Evolutionary conservation across 2,113 vertebrate species (phyloP), one percentile per base, ranked within the genome.

Genomic region (Amblyornis subalaris): DNA sequence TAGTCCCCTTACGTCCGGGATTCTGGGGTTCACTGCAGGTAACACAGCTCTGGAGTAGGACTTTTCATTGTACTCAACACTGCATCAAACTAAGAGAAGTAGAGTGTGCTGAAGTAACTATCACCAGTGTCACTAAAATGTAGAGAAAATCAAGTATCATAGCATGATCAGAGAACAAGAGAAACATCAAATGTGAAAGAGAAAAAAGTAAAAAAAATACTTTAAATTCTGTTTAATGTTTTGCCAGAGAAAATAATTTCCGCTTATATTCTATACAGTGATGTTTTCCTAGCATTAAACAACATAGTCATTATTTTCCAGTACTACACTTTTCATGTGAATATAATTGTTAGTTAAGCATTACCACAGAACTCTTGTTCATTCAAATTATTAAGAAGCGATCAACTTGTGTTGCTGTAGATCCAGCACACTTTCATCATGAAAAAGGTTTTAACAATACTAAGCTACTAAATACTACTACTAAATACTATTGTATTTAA

Each of bases 121-220:
- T 42, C 36, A 78, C 5, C 8, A 61, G 6, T 53, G 20, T 0
- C 31, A 58, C 25, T 70, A 40, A 69, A 80, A 48, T 33, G 2
- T 36, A 60, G 25, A 55, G 38, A 90, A 77, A 57, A 38, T 72
- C 3, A 58, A 65, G 19, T 29, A 36, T 67, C 12, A 15, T n/a
- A 50, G 2, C 7, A 50, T 3, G 4, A 69, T 28, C 45, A 69
- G 36, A 53, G 47, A 62, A 26, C 13, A 78, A 61, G 21, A 83
- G 3, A 84, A 40, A 65, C 22, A 2, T 35, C 23, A 77, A 57
- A 1, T 29, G 9, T 18, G 10, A 66, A 62, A 86, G 8, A 55
- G 8, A 36, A 70, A 35, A 81, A 35, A 69, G 2, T 2, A 2
- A 1, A 5, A 38, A 50, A 58, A 23, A 1, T 3, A 6, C 4